A percentile compares a stretch with the other conserved stretches of the same genome.
Evolutionary conservation across 1,140 invertebrate genomes (phyloP).

Genomic region (Pseudachorutes palmiensis): DNA sequence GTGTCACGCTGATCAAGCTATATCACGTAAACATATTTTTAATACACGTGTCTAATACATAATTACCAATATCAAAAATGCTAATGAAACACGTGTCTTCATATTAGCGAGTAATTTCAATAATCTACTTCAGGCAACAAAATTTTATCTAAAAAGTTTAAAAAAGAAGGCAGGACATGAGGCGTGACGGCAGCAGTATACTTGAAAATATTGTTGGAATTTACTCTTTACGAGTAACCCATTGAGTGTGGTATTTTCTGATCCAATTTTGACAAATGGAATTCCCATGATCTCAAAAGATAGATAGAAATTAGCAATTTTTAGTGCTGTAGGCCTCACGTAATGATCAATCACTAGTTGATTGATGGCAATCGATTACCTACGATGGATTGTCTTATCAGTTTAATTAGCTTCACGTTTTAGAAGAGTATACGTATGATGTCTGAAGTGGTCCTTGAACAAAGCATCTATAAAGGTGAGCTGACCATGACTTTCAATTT

Average conservation of each 20-base stretch:
- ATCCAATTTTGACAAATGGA: no score
- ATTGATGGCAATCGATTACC: neutral
- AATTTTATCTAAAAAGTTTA: no score
- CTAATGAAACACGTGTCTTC: neutral
- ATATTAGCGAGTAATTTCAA: neutral
- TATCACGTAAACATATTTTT: neutral
- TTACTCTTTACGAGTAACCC: no score
- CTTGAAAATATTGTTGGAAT: no score
- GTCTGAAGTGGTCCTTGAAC: conserved; percentile 6
- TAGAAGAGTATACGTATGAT: neutral
- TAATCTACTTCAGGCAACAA: no score
- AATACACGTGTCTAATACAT: neutral
- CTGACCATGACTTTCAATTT: neutral
- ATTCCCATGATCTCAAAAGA: no score
- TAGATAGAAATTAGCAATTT: no score
- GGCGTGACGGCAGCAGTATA: no score
- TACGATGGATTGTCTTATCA: neutral
- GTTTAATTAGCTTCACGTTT: neutral
- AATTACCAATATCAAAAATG: neutral
- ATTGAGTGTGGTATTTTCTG: no score
- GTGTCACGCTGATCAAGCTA: neutral
- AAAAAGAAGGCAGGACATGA: no score
- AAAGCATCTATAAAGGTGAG: conserved; percentile 10
- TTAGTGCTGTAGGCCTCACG: no score
- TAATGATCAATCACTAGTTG: no score